Conservation (phyloP, 2,888 invertebrate genomes). For the Hypercompe scribonia region DNA sequence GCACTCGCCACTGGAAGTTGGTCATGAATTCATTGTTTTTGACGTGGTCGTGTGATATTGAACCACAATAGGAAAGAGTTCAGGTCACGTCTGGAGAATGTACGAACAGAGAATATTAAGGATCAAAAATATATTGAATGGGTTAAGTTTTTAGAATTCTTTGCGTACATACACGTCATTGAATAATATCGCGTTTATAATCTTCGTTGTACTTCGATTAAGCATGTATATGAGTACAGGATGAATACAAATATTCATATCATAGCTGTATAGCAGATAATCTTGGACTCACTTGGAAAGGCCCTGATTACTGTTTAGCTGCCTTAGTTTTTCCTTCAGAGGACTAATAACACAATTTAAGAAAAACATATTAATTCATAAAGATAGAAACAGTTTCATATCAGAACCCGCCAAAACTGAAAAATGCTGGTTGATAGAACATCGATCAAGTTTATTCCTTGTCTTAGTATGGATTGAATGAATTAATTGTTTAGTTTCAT, state of each 20-base stretch:
- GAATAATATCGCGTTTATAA: conserved; percentile 46
- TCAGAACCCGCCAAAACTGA: background rate
- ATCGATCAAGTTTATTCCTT: background rate
- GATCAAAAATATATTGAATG: conserved; percentile 69
- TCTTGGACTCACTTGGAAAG: background rate
- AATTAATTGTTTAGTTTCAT: background rate
- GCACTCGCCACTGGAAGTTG: conserved; percentile 73
- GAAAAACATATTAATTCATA: background rate
- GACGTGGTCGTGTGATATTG: conserved; percentile 80
- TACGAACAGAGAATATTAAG: conserved; percentile 78
- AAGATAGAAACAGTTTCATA: background rate
- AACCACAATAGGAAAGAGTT: conserved; percentile 82
- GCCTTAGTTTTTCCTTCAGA: background rate
- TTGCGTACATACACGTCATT: conserved; percentile 55
- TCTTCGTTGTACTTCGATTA: conserved; percentile 27
- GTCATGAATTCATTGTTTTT: conserved; percentile 84
- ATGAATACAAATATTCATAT: background rate
- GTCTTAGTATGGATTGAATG: background rate
- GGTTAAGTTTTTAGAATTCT: conserved; percentile 78
- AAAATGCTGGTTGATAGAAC: background rate
- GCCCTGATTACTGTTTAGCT: background rate
- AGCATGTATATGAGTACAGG: background rate
- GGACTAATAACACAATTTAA: background rate
- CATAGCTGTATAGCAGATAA: background rate
- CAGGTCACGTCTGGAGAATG: conserved; percentile 79